Evolutionary conservation across 2,888 invertebrate genomes (phyloP).

Genomic region (Tromatobia lineatoria): DNA sequence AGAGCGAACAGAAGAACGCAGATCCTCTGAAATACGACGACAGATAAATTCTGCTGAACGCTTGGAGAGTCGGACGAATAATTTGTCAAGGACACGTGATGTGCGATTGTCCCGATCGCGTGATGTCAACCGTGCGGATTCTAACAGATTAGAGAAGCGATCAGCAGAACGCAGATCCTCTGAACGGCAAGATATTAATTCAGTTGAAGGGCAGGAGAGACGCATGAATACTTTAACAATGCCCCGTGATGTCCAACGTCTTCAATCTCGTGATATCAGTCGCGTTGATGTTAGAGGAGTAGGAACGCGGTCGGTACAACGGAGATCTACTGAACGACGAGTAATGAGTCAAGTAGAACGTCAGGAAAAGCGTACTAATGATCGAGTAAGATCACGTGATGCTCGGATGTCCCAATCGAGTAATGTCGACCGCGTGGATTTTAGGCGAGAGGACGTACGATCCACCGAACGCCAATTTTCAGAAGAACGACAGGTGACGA

Average conservation of each 20-base stretch:
- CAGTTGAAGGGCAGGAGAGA: constrained; percentile 25
- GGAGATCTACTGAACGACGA: constrained; percentile 30
- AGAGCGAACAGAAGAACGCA: constrained; percentile 44
- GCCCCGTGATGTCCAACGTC: constrained; percentile 25
- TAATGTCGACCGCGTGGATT: neutral
- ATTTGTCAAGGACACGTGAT: neutral
- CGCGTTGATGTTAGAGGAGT: constrained; percentile 23
- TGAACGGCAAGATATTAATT: constrained; percentile 6
- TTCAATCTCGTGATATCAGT: constrained; percentile 21
- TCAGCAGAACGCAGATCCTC: constrained; percentile 41
- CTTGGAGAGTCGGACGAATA: constrained; percentile 25
- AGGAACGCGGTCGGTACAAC: constrained; percentile 45
- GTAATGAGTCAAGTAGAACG: constrained; percentile 11
- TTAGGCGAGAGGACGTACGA: constrained; percentile 3
- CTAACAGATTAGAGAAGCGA: constrained; percentile 27
- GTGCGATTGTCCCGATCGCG: constrained; percentile 4
- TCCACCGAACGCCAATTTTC: constrained; percentile 27
- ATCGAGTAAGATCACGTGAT: constrained; percentile 21
- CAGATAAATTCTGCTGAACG: neutral
- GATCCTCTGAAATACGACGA: neutral
- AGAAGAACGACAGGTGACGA: constrained; percentile 7
- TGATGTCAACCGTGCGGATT: constrained; percentile 19
- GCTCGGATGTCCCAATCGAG: neutral
- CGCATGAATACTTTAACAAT: constrained; percentile 8
- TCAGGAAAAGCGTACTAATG: constrained; percentile 6